Conservation (phyloP, 2,888 invertebrate species). For the Smittia sp. region DNA sequence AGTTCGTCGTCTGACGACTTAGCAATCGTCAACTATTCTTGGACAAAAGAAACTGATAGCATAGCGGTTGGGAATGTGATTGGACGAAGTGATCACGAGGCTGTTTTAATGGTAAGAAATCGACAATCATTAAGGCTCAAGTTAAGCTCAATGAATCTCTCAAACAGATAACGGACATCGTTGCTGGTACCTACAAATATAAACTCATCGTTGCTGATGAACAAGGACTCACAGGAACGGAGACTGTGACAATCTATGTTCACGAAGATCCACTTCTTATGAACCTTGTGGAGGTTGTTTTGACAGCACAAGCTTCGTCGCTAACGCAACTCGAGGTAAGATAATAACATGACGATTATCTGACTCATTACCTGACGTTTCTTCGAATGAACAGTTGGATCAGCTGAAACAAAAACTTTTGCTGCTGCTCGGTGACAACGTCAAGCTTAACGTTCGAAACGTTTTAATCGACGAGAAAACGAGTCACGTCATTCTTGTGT, state of each 20-base stretch:
- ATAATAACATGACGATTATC: too few relatives aligned
- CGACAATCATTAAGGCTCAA: not conserved
- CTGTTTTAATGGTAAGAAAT: slow-evolving; percentile 71
- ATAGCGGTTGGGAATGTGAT: slow-evolving; percentile 82
- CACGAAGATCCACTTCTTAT: slow-evolving; percentile 72
- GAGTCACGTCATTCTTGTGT: slow-evolving; percentile 64
- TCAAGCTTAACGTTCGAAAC: slow-evolving; percentile 61
- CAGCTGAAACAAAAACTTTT: slow-evolving; percentile 77
- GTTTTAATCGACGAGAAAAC: slow-evolving; percentile 61
- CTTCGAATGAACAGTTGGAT: slow-evolving; percentile 71
- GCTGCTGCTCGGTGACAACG: slow-evolving; percentile 71
- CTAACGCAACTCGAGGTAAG: slow-evolving; percentile 59
- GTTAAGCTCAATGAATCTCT: not conserved
- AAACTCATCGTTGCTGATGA: slow-evolving; percentile 86
- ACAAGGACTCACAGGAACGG: slow-evolving; percentile 78
- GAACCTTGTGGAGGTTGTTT: slow-evolving; percentile 76
- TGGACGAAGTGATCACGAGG: slow-evolving; percentile 69
- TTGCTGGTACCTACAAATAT: slow-evolving; percentile 84
- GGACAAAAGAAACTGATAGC: slow-evolving; percentile 73
- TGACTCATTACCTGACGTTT: too few relatives aligned
- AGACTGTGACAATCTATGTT: slow-evolving; percentile 80
- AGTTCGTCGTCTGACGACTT: slow-evolving; percentile 83
- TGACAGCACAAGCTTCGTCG: slow-evolving; percentile 69
- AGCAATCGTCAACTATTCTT: slow-evolving; percentile 77
- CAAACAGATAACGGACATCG: slow-evolving; percentile 73